Base-by-base conservation (phyloP, 2,888 invertebrate species). In the Meta bourneti region DNA sequence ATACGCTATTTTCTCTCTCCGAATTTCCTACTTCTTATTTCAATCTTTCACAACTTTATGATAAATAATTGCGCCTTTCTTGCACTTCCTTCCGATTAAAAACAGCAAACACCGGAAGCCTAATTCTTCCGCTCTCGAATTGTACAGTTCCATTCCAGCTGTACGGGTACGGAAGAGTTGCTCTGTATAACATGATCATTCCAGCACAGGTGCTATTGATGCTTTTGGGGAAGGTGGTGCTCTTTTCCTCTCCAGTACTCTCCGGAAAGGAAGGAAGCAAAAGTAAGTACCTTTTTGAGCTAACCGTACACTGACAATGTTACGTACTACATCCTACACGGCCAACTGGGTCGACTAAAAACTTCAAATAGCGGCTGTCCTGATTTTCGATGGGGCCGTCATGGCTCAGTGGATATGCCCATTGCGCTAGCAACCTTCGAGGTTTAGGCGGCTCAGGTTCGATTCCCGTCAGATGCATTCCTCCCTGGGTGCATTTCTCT, bases 51-150 rank as follows among this genome's bases (percentile, higher is more conserved):
- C 61, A 61, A 61, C 61, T 16, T 16, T 61, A n/a, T 13, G 61
- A 61, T 11, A 61, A 61, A 61, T 16, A 9, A 6, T 16, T 9
- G 61, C 13, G 61, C 13, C 16, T 61, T 61, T 61, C 61, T 5
- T 61, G 61, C 61, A 61, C 61, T 87, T 71, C 86, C 86, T 79
- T 87, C 79, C 74, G 74, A 75, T 75, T 74, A 71, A 71, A 71
- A 34, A 51, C 19, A 13, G 51, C 20, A 54, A 20, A 49, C n/a
- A 49, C 86, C 70, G 86, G 86, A 87, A 87, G 72, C 48, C n/a
- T 11, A 77, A 49, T 11, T 48, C 52, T 87, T 87, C 86, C 86
- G 86, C 72, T 87, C 71, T 72, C 51, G 79, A 79, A 79, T 48
- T 61, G 8, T 7, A n/a, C 54, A 20, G 34, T 74, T n/a, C 9